phyloP scores from a whole-genome alignment of 1,140 invertebrate species.

The Artemia franciscana region DNA sequence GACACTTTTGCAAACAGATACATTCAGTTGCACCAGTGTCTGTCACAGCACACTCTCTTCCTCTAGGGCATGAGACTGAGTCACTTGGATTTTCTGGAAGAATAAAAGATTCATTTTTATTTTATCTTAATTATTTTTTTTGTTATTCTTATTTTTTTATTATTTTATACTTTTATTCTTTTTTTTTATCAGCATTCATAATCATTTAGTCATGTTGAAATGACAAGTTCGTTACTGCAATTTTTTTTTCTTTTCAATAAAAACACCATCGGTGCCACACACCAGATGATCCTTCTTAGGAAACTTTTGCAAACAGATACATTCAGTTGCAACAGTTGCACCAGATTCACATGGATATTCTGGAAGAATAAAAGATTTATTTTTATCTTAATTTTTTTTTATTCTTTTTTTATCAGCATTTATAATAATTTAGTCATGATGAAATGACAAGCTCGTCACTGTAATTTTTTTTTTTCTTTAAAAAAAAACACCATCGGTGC shows the following conservation, averaged over 20 bases:
- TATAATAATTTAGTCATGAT: no score
- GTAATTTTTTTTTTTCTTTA: no score
- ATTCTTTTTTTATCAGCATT: no score
- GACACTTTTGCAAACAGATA: conserved; percentile 33
- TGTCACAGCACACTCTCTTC: conserved; percentile 34
- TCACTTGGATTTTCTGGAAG: conserved; percentile 29
- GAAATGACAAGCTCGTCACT: no score
- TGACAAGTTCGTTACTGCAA: not conserved
- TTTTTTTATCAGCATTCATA: not conserved
- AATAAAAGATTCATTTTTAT: not conserved
- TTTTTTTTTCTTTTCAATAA: not conserved
- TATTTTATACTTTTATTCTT: not conserved
- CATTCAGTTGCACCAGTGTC: conserved; percentile 27
- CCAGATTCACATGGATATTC: no score
- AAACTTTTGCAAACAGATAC: no score
- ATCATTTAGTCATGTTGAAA: not conserved
- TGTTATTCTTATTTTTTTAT: not conserved
- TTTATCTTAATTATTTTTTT: not conserved
- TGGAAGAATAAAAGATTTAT: no score
- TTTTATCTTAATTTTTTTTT: no score
- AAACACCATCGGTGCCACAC: no score
- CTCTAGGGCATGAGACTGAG: conserved; percentile 37
- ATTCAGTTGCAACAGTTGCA: no score
- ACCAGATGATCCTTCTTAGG: no score
- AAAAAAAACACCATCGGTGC: no score